These are phyloP conservation scores for Monochamus saltuarius DNA, from an alignment of 1,140 invertebrate genomes.

Conservation along the genomic window DNA sequence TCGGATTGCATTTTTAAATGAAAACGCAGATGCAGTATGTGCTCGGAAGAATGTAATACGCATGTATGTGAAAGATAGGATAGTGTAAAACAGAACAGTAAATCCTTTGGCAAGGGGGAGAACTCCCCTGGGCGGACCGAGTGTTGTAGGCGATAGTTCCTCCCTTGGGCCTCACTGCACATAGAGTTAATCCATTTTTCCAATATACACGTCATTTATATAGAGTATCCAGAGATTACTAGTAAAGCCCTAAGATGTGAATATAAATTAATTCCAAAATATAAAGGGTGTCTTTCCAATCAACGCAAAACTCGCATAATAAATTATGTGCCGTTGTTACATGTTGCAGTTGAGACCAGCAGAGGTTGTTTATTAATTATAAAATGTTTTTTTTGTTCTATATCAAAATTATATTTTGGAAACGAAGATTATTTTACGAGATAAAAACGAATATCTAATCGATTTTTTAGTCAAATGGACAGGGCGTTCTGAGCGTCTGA, in stretches of 20 bases:
- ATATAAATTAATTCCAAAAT: slow-evolving; percentile 25
- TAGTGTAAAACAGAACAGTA: slow-evolving; percentile 27
- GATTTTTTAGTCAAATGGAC: too few species aligned
- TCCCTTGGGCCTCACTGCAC: slow-evolving; percentile 37
- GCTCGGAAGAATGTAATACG: slow-evolving; percentile 16
- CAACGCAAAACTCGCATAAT: too few species aligned
- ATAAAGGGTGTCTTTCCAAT: background rate
- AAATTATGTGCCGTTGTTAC: too few species aligned
- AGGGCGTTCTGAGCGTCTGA: too few species aligned
- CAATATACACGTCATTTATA: slow-evolving; percentile 46
- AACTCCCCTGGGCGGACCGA: slow-evolving; percentile 34
- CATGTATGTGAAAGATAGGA: slow-evolving; percentile 21
- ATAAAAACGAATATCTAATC: too few species aligned
- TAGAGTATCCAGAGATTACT: slow-evolving; percentile 36
- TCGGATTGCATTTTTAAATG: slow-evolving; percentile 14
- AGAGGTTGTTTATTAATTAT: too few species aligned
- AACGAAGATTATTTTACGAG: too few species aligned
- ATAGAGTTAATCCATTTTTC: slow-evolving; percentile 44
- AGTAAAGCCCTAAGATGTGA: slow-evolving; percentile 22
- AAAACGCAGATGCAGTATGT: slow-evolving; percentile 17
- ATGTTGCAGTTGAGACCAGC: too few species aligned
- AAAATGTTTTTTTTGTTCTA: too few species aligned
- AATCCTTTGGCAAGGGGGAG: slow-evolving; percentile 37
- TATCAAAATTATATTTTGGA: too few species aligned
- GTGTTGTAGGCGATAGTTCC: slow-evolving; percentile 41